Conservation (phyloP, 1,140 invertebrate species). For the Drosophila jambulina region DNA sequence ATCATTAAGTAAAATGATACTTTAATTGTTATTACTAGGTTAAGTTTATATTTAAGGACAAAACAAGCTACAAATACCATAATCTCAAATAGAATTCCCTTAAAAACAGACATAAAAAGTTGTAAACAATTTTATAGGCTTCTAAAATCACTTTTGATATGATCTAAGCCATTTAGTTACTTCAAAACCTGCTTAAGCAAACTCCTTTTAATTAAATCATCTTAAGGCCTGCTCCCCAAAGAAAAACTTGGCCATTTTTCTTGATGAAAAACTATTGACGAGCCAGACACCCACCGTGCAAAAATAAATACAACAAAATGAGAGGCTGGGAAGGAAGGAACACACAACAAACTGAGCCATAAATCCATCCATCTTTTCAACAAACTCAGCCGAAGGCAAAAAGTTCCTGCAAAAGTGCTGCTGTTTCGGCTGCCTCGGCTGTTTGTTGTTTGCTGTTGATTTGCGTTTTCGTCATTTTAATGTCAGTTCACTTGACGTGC, state of each 20-base stretch:
- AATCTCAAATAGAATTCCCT: background rate
- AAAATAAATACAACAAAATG: constrained; percentile 21
- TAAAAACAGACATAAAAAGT: no score
- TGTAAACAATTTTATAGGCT: background rate
- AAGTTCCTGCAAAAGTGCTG: constrained; percentile 31
- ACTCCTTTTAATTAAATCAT: constrained; percentile 22
- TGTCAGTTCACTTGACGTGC: constrained; percentile 79
- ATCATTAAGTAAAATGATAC: background rate
- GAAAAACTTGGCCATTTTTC: constrained; percentile 12
- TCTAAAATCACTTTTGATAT: background rate
- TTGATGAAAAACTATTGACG: constrained; percentile 47
- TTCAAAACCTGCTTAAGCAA: background rate
- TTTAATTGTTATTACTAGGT: background rate
- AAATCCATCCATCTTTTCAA: constrained; percentile 83
- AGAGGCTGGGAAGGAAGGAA: constrained; percentile 7
- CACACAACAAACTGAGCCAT: constrained; percentile 58
- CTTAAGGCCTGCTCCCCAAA: no score
- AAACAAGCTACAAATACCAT: background rate
- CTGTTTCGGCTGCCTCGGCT: constrained; percentile 27
- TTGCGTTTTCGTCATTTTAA: constrained; percentile 83
- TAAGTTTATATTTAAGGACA: background rate
- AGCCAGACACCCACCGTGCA: constrained; percentile 45
- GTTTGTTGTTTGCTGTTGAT: constrained; percentile 79
- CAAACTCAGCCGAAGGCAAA: constrained; percentile 58
- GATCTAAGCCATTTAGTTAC: background rate